These are phyloP conservation scores for Asbolus verrucosus DNA, from an alignment of 1,140 invertebrate genomes.

Conservation along the genomic window DNA sequence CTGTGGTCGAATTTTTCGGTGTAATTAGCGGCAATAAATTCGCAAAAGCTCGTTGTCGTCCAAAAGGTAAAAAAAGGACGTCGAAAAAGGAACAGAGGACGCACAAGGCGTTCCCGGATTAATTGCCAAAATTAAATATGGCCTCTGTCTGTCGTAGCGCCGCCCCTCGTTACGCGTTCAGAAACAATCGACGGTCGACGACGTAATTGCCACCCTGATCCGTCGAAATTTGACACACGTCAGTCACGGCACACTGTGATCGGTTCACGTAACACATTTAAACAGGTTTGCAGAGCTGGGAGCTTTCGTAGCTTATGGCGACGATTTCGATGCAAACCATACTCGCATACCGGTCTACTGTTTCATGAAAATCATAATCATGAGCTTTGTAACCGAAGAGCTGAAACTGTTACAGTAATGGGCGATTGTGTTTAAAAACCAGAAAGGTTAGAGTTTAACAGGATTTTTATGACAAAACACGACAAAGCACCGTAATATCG, in stretches of 20 bases:
- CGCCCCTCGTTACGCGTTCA: conserved; percentile 8
- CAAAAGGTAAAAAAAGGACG: not conserved
- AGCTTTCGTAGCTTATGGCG: conserved; percentile 18
- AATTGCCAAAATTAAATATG: conserved; percentile 29
- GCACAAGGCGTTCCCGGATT: conserved; percentile 1
- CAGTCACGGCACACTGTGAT: conserved; percentile 2
- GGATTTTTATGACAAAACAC: conserved; percentile 3
- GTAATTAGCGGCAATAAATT: conserved; percentile 26
- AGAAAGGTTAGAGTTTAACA: conserved; percentile 18
- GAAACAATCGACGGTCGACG: too few species aligned
- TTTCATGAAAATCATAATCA: too few species aligned
- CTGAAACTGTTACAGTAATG: too few species aligned
- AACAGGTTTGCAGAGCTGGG: not conserved
- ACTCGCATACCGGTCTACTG: too few species aligned
- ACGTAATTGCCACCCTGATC: too few species aligned
- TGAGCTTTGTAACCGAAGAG: too few species aligned
- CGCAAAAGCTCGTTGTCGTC: not conserved
- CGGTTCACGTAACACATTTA: not conserved
- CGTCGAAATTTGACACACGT: conserved; percentile 8
- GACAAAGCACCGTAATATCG: conserved; percentile 21
- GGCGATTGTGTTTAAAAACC: too few species aligned
- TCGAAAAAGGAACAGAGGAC: not conserved
- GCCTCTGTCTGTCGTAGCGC: conserved; percentile 17
- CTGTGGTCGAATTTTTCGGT: too few species aligned
- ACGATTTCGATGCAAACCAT: not conserved